phyloP scores from a whole-genome alignment of 2,888 invertebrate species.

The Mythimna pallens region DNA sequence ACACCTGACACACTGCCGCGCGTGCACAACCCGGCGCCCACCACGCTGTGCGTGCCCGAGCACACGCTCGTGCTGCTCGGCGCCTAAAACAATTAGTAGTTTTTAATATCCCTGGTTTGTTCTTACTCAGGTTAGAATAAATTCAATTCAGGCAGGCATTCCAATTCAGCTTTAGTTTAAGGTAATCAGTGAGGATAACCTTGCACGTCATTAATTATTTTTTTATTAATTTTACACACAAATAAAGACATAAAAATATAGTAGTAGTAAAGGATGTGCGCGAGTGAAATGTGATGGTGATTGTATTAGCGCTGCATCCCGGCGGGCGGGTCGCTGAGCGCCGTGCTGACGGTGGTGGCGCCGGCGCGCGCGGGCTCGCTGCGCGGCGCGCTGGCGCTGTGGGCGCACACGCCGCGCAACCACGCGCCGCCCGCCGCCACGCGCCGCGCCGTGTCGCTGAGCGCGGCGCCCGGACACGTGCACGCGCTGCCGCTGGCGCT shows the following conservation, averaged over 20 bases:
- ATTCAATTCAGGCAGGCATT: too few species aligned
- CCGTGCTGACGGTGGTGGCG: slow-evolving; percentile 61
- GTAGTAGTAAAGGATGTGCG: background rate
- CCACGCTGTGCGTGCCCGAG: slow-evolving; percentile 13
- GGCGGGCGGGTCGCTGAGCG: slow-evolving; percentile 63
- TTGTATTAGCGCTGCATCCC: slow-evolving; percentile 63
- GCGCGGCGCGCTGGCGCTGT: slow-evolving; percentile 49
- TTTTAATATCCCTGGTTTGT: too few species aligned
- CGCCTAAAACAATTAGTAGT: too few species aligned
- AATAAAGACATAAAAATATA: too few species aligned
- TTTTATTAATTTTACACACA: too few species aligned
- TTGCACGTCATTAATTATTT: too few species aligned
- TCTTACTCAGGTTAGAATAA: too few species aligned
- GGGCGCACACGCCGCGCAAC: slow-evolving; percentile 18
- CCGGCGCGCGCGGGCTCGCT: slow-evolving; percentile 50
- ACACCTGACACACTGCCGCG: slow-evolving; percentile 37
- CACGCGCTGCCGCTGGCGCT: slow-evolving; percentile 69
- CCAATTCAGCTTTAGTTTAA: background rate
- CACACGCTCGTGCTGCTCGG: slow-evolving; percentile 58
- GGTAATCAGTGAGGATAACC: background rate
- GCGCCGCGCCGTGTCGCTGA: slow-evolving; percentile 72
- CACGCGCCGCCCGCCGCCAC: slow-evolving; percentile 54
- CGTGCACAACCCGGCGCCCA: slow-evolving; percentile 72
- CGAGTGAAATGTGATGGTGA: background rate
- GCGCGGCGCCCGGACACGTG: slow-evolving; percentile 37